Evolutionary conservation across 1,140 invertebrate species (phyloP).

Genomic region (Cherax destructor): DNA sequence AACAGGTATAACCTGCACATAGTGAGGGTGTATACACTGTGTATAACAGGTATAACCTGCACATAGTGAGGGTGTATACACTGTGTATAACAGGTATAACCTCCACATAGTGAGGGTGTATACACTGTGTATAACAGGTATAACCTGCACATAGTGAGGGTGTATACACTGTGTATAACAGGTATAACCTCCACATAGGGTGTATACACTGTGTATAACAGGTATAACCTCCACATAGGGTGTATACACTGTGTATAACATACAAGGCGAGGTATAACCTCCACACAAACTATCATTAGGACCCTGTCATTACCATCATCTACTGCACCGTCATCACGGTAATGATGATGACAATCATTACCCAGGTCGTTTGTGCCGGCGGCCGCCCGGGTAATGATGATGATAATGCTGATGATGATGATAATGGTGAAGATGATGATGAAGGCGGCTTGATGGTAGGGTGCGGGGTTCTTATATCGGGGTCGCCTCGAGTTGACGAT

Average conservation of each 20-base stretch:
- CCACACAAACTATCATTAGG: constrained; percentile 69
- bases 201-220: no score
- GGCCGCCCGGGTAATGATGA: constrained; percentile 68
- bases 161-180: no score
- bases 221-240: constrained; percentile 14
- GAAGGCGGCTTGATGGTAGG: constrained; percentile 63
- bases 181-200: neutral
- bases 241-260: constrained; percentile 54
- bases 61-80: neutral
- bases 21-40: neutral
- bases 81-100: neutral
- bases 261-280: constrained; percentile 61
- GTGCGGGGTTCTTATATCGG: constrained; percentile 71
- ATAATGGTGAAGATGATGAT: constrained; percentile 42
- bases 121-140: neutral
- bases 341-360: constrained; percentile 73
- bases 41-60: neutral
- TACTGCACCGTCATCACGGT: constrained; percentile 71
- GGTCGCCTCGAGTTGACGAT: constrained; percentile 72
- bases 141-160: no score
- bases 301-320: constrained; percentile 70
- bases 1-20: neutral
- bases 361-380: constrained; percentile 64
- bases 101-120: neutral
- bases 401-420: constrained; percentile 72